Evolutionary conservation across 2,888 invertebrate species (phyloP).

Genomic region (Diachrysia chrysitis): DNA sequence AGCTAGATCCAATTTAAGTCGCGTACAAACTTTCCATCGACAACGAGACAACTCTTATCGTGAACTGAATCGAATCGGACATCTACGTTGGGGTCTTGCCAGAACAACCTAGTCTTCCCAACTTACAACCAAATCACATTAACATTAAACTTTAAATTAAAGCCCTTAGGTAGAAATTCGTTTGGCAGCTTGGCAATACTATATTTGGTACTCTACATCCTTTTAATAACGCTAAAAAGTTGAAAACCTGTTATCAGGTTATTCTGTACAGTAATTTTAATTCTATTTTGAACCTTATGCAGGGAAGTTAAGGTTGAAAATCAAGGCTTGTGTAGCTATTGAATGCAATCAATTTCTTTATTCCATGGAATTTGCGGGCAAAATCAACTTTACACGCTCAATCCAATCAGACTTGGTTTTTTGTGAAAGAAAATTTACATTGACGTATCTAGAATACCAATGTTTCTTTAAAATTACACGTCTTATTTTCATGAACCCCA

Average conservation of each 20-base stretch:
- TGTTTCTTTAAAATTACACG: neutral
- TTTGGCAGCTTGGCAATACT: neutral
- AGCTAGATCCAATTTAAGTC: constrained; percentile 31
- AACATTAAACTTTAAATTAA: constrained; percentile 1
- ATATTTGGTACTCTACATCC: constrained; percentile 20
- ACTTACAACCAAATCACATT: constrained; percentile 3
- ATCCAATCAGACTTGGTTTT: constrained; percentile 24
- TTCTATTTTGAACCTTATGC: constrained; percentile 6
- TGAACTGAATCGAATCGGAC: constrained; percentile 46
- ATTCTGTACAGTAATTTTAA: neutral
- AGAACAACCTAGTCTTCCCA: constrained; percentile 24
- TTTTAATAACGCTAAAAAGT: constrained; percentile 28
- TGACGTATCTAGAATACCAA: constrained; percentile 12
- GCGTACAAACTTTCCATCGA: constrained; percentile 22
- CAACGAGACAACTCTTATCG: constrained; percentile 41
- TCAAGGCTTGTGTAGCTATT: neutral
- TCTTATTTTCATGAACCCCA: neutral
- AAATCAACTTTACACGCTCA: constrained; percentile 21
- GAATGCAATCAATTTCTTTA: constrained; percentile 31
- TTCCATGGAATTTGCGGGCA: constrained; percentile 11
- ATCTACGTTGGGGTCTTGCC: constrained; percentile 43
- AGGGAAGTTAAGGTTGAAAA: constrained; percentile 6
- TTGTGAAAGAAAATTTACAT: constrained; percentile 20
- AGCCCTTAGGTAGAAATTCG: constrained; percentile 4
- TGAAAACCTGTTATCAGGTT: constrained; percentile 20